A percentile compares a stretch with the other conserved stretches of the same genome.
Evolutionary conservation across 2,797 vertebrate genomes (phyloP).

Genomic region (Pogonophryne albipinna): DNA sequence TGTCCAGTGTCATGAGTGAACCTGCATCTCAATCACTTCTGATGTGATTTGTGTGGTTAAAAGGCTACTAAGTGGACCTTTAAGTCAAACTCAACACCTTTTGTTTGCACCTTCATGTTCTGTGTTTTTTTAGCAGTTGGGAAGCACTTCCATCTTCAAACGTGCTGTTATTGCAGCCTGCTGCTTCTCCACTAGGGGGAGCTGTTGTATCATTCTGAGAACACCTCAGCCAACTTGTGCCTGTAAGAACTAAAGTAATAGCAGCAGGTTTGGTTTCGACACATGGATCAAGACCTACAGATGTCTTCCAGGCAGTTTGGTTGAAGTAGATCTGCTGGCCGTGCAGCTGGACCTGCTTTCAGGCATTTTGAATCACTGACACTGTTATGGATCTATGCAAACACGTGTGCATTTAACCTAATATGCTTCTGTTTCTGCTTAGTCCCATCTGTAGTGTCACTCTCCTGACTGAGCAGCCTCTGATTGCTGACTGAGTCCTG

Average conservation of each 20-base stretch:
- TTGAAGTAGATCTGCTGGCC: conserved; percentile 6
- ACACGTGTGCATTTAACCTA: conserved; percentile 21
- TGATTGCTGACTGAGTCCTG: conserved; percentile 65
- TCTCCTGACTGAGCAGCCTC: conserved; percentile 48
- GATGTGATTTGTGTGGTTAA: not conserved
- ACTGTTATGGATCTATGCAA: conserved; percentile 10
- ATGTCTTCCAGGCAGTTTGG: not conserved
- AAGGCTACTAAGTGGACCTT: not conserved
- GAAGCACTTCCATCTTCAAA: conserved; percentile 1
- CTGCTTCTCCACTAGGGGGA: conserved; percentile 24
- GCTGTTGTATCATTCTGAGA: conserved; percentile 34
- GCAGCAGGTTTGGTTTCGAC: conserved; percentile 7
- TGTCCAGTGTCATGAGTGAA: not conserved
- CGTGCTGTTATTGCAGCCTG: not conserved
- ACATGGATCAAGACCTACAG: not conserved
- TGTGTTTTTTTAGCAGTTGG: not conserved
- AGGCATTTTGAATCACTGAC: conserved; percentile 6
- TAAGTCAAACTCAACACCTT: not conserved
- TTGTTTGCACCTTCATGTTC: not conserved
- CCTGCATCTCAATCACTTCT: conserved; percentile 1
- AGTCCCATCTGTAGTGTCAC: conserved; percentile 18
- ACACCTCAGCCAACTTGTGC: conserved; percentile 14
- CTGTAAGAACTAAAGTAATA: conserved; percentile 22
- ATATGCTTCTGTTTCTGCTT: conserved; percentile 11
- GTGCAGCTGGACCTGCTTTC: conserved; percentile 7